A percentile compares a stretch with the other conserved stretches of the same genome.
These are phyloP conservation scores for Ptychoptera albimana DNA, from an alignment of 2,888 invertebrate genomes.

Conservation along the genomic window DNA sequence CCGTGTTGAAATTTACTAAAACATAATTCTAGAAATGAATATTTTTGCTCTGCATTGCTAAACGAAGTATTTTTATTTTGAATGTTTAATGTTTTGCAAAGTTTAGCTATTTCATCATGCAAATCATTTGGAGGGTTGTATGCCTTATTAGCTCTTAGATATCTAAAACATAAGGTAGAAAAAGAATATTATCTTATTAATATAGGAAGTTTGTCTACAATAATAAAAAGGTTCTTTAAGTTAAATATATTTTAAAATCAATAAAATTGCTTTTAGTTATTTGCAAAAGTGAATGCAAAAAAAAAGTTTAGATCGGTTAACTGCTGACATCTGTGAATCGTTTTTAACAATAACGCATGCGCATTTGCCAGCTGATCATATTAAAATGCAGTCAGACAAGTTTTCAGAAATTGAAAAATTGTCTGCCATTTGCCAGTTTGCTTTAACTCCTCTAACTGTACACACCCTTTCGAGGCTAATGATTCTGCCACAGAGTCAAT, in stretches of 20 bases:
- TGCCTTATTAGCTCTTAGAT: conserved; percentile 53
- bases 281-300: not conserved
- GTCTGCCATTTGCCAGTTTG: conserved; percentile 7
- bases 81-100: conserved; percentile 41
- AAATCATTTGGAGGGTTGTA: conserved; percentile 59
- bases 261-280: conserved; percentile 9
- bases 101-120: conserved; percentile 38
- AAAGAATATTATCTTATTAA: not conserved
- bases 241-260: conserved; percentile 7
- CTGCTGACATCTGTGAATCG: conserved; percentile 1
- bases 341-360: conserved; percentile 1
- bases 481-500: conserved; percentile 42
- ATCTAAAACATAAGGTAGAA: conserved; percentile 36
- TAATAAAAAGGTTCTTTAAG: not conserved
- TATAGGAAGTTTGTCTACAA: not conserved
- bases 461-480: conserved; percentile 52
- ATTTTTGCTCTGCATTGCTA: conserved; percentile 34
- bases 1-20: conserved; percentile 53
- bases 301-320: not conserved
- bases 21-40: conserved; percentile 51
- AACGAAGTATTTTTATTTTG: conserved; percentile 24
- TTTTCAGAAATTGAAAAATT: not conserved
- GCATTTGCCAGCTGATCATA: conserved; percentile 5
- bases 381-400: conserved; percentile 5
- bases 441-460: conserved; percentile 17